Base-by-base conservation (phyloP, 2,797 vertebrate genomes). In the Florisuga fusca region DNA sequence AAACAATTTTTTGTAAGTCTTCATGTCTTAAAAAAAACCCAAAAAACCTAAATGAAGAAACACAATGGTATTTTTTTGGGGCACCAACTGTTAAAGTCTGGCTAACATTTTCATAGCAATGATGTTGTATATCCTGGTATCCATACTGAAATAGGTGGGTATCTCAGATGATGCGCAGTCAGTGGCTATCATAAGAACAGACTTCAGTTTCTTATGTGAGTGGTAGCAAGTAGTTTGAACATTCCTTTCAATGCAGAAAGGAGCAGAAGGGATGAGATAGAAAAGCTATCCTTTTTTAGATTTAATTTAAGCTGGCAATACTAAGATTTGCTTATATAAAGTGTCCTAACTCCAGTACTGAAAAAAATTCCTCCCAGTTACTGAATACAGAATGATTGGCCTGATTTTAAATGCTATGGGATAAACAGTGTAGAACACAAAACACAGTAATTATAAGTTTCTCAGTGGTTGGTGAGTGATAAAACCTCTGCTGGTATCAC, bases 401-500 rank as follows among this genome's bases (percentile, higher is more conserved):
- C 29, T 78, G 58, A 77, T 85, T 87, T 80, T 22, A 72, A 74
- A 43, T 63, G 27, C 57, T 77, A 11, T 33, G 54, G 82, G 15
- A 72, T 75, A 81, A 94, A 63, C 43, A 91, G 31, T 0, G 1
- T 68, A 43, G 46, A 84, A 64, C 2, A 5, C 82, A 87, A 90
- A 80, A 62, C 51, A 66, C 5, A 66, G 29, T 48, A 85, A 64
- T 46, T 74, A 0, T 81, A 81, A 69, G 11, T 66, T 68, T 29
- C 69, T 82, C 59, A 46, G 31, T 72, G 50, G 33, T 41, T 85
- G 18, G 38, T 83, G 66, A 87, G 61, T 89, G 45, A 77, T 67
- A 53, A 89, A 87, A 83, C 15, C 41, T 95, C 75, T 89, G 53
- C n/a, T 91, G 19, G 41, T 94, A 43, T 91, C 84, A 72, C 79